These are phyloP conservation scores for Dromas ardeola DNA, from an alignment of 2,113 vertebrate species.

Conservation along the genomic window DNA sequence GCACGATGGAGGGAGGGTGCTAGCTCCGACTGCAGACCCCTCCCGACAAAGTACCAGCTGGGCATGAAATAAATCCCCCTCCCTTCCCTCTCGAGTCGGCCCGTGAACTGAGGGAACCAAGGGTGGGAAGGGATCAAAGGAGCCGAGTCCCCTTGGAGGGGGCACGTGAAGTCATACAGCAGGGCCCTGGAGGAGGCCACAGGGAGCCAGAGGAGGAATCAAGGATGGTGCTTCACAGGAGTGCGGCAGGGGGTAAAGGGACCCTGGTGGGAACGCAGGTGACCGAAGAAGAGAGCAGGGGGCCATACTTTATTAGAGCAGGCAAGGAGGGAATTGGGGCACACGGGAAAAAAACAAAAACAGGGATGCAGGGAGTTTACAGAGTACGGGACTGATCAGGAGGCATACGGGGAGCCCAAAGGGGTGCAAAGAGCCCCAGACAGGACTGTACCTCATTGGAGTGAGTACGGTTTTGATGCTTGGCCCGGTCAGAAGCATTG, in stretches of 20 bases:
- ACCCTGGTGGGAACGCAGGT: not conserved
- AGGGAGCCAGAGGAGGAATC: not conserved
- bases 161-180: fast-evolving
- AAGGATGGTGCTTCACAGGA: not conserved
- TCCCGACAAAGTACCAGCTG: not conserved
- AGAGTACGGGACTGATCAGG: fast-evolving
- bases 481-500: conserved; percentile 95
- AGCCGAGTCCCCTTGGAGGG: fast-evolving
- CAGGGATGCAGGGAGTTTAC: not conserved
- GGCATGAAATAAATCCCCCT: not conserved
- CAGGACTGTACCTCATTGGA: conserved; percentile 88
- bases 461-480: conserved; percentile 97
- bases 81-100: not conserved
- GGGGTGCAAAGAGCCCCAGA: not conserved
- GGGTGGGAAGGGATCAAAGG: not conserved
- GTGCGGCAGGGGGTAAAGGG: not conserved
- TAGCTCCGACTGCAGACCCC: fast-evolving
- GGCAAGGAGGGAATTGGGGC: not conserved
- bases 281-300: not conserved
- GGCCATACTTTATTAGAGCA: fast-evolving
- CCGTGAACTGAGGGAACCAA: not conserved
- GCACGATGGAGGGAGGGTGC: fast-evolving
- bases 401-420: fast-evolving
- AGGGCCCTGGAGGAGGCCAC: not conserved
- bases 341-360: not conserved